phyloP scores from a whole-genome alignment of 2,113 vertebrate species.

The Stomatorhinus ivindoensis region DNA sequence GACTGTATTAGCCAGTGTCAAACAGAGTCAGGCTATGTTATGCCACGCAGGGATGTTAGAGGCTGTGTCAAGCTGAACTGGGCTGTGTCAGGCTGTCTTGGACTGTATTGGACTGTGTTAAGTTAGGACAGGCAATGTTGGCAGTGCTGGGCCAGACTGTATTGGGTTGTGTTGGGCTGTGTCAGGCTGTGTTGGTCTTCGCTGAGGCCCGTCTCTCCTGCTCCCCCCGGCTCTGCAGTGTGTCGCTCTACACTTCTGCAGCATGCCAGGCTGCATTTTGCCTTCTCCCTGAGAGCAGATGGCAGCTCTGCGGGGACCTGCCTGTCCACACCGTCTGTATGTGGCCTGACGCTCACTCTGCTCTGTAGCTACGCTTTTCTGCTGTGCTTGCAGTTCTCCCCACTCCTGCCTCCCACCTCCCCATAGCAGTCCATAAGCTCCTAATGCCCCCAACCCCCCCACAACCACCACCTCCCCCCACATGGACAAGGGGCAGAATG shows the following conservation, averaged over 20 bases:
- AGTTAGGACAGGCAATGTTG: not conserved
- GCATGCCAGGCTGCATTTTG: not conserved
- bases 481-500: not conserved
- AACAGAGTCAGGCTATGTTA: not conserved
- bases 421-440: not conserved
- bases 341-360: not conserved
- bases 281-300: conserved; percentile 14
- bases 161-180: not conserved
- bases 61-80: not conserved
- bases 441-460: not conserved
- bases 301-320: not conserved
- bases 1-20: not conserved
- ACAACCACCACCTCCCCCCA: too few species aligned
- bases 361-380: not conserved
- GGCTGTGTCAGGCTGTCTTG: not conserved
- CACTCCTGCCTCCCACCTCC: not conserved
- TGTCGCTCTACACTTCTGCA: not conserved
- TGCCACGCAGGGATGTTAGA: too few species aligned
- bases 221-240: not conserved
- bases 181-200: not conserved
- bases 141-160: not conserved
- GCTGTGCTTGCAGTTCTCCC: not conserved
- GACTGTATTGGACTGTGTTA: not conserved
- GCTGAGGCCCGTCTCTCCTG: not conserved
- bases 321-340: not conserved